Base-by-base conservation (phyloP, 30 jellyfish, hydroid and myxozoan species). In the Hydractinia echinata region DNA sequence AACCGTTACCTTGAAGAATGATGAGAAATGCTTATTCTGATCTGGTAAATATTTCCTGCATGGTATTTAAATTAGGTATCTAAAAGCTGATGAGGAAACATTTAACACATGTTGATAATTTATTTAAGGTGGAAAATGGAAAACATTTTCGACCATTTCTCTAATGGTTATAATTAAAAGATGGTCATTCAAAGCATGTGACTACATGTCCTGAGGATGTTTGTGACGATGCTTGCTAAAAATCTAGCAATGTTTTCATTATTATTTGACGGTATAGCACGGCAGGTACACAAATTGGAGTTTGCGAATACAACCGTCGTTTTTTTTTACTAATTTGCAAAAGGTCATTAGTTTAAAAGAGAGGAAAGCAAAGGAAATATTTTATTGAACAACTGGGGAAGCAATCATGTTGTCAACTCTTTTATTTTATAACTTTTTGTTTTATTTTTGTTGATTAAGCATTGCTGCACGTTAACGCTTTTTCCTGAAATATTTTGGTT, bases 181-280 rank as follows among this genome's bases (percentile, higher is more conserved):
- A 74, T n/a, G 20, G 5, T 2, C 61, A 74, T 49, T 13, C 16
- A 10, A 14, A 30, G 13, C 83, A 74, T 74, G 15, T 49, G 15
- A 74, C 11, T 74, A 74, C 72, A 74, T 74, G 48, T 13, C n/a
- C 7, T 4, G 21, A 74, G 53, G 83, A 74, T 44, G 4, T 2
- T 6, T 54, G 83, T 48, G 8, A n/a, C 53, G 83, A 74, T 19
- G n/a, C 83, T 74, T 0, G 61, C 83, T 5, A 55, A 8, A 19
- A 74, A 74, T 74, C 44, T 74, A 13, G 73, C 83, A 49, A 74
- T 74, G 83, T 74, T 49, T 74, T 74, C 83, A 74, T 48, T 74
- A 74, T 58, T 74, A 74, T 48, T 19, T 74, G 5, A 74, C 53
- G 83, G 83, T 49, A 13, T 55, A 8, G n/a, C 19, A 58, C 13